Evolutionary conservation across 1,140 invertebrate species (phyloP), one percentile per base, ranked within the genome.

Genomic region (Manduca sexta): DNA sequence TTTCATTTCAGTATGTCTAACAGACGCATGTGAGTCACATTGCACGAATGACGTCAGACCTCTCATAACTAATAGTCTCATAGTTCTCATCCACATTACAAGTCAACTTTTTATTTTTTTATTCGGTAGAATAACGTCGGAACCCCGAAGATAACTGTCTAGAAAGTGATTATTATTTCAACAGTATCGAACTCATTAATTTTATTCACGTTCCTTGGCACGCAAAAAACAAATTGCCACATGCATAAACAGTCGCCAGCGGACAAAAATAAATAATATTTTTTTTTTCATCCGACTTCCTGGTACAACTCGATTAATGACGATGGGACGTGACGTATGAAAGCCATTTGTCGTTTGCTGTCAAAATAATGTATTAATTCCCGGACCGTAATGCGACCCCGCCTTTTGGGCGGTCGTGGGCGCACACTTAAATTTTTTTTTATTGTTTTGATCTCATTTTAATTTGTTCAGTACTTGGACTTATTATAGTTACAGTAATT

Each of bases 291-390:
- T 49, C 38, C 39, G 5, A 37, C 37, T 74, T 71, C 68, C 63
- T 62, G 59, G 71, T 63, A 61, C 18, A 13, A 49, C 12, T 57
- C 47, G 54, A 74, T 70, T 72, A 64, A 70, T 69, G 56, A 60
- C 38, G 45, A 40, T 41, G 17, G 42, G 40, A 43, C 7, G 46
- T 54, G 43, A 63, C 53, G 61, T 72, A 61, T 67, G 52, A 56
- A 6, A 41, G 52, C 43, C 58, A 72, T 76, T 76, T 74, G 73
- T 76, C 73, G 60, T 26, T 50, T n/a, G 56, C 58, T 74, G 73
- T 76, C 73, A 76, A 68, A 76, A 76, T 71, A 76, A 46, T 52
- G 65, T 55, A 57, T 71, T 69, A 72, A 55, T 62, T 18, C 45
- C 54, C 40, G 35, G 42, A 31, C 46, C 14, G 61, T 63, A 67